Evolutionary conservation across 2,888 invertebrate species (phyloP), one percentile per base, ranked within the genome.

Genomic region (Hyalella azteca): DNA sequence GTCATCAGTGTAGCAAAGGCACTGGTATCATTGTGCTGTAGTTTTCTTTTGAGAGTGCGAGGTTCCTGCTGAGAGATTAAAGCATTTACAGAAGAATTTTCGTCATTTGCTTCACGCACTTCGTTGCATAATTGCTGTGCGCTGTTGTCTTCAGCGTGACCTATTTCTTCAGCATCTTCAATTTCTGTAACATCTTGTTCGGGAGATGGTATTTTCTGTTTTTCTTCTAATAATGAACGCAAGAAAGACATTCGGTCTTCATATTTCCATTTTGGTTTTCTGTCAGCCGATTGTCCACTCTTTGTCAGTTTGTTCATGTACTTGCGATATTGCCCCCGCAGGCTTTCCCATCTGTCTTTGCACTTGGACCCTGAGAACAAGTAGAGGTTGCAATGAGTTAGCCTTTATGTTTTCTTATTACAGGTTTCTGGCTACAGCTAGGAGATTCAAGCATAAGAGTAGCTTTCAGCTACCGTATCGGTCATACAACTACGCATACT

Each of bases 1-100:
- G 29, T 80, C 78, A 80, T 77, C 19, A 78, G 78, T 49, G 78
- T 78, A 78, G 73, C 80, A 73, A 73, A 80, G 48, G 78, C 73
- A 73, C 54, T 78, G 39, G 77, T 77, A 54, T 78, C 73, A 49
- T 50, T 80, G 66, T 80, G 40, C 73, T 77, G 39, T 22, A 9
- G 41, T 26, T 29, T 66, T 77, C 49, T 80, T 66, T 29, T 60
- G 29, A n/a, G 66, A 5, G 0, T 60, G 22, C 50, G 9, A 36
- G 15, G 36, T 79, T 76, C 36, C 76, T 78, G 77, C 80, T 49
- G 45, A 78, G 49, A 78, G 73, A 73, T 66, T 73, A 73, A 39
- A 73, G 26, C 39, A 39, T 73, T 29, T 80, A 29, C 39, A 32
- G 32, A 73, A 49, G 49, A 22, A 78, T 11, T 50, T 15, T 49